A percentile compares a stretch with the other conserved stretches of the same genome.
Evolutionary conservation across 2,797 vertebrate species (phyloP).

Genomic region (Enteromius paludinosus): DNA sequence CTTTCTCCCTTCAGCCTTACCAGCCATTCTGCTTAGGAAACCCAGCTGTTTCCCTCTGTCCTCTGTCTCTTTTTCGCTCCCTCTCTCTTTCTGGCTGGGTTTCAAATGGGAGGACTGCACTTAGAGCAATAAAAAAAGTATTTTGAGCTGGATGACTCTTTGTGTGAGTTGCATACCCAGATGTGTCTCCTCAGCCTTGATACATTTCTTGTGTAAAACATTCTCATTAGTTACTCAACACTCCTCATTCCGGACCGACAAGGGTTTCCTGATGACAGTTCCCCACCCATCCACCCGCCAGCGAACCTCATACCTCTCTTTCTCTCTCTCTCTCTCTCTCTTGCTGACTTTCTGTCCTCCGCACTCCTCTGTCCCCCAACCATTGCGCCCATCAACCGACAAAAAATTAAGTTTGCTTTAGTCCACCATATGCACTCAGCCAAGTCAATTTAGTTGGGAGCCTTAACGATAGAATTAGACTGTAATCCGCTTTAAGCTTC

Average conservation of each 20-base stretch:
- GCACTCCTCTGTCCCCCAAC: conserved; percentile 6
- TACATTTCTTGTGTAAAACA: conserved; percentile 83
- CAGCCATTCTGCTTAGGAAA: conserved; percentile 68
- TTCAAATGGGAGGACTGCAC: conserved; percentile 76
- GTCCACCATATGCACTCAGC: conserved; percentile 71
- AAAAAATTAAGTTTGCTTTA: conserved; percentile 69
- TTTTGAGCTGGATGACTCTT: conserved; percentile 78
- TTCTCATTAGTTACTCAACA: conserved; percentile 82
- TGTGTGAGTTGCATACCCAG: conserved; percentile 80
- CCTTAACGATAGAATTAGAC: conserved; percentile 72
- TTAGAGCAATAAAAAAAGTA: conserved; percentile 79
- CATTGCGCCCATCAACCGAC: conserved; percentile 39
- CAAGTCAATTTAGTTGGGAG: conserved; percentile 77
- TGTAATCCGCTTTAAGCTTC: conserved; percentile 78
- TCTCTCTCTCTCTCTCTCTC: conserved; percentile 19
- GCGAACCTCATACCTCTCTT: conserved; percentile 80
- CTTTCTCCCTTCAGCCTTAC: conserved; percentile 59
- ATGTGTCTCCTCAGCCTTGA: conserved; percentile 80
- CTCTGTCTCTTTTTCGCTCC: conserved; percentile 62
- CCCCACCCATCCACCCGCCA: conserved; percentile 75
- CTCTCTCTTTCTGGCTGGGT: conserved; percentile 61
- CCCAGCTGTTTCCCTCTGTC: conserved; percentile 91
- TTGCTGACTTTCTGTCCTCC: conserved; percentile 12
- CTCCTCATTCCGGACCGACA: conserved; percentile 76
- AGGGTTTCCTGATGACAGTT: conserved; percentile 80